Percentiles rank a stretch among this genome's conserved stretches.
Conservation (phyloP, 2,797 vertebrate genomes). For the Zenarchopterus dispar region DNA sequence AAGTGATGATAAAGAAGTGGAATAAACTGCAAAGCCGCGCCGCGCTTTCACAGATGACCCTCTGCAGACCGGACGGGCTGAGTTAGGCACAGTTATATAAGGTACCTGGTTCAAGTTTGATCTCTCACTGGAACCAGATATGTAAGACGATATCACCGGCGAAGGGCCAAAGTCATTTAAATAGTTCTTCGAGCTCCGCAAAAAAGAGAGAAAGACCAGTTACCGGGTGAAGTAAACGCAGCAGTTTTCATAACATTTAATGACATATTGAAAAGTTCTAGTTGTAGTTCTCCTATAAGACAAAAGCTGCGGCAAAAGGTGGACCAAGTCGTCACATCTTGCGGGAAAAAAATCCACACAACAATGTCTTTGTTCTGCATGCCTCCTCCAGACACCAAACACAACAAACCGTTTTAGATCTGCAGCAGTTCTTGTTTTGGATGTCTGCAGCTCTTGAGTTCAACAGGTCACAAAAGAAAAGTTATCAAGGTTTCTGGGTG, state of each 20-base stretch:
- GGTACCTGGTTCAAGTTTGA: slow-evolving; percentile 52
- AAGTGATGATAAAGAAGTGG: not conserved
- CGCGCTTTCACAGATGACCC: not conserved
- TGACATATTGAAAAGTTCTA: too few relatives aligned
- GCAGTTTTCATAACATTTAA: not conserved
- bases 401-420: slow-evolving; percentile 67
- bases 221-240: not conserved
- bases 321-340: too few relatives aligned
- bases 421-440: slow-evolving; percentile 45
- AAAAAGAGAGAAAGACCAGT: not conserved
- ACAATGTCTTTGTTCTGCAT: too few relatives aligned
- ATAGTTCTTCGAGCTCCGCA: not conserved
- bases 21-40: not conserved
- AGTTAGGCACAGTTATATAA: slow-evolving; percentile 54
- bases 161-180: not conserved
- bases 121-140: slow-evolving; percentile 9
- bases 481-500: slow-evolving; percentile 9
- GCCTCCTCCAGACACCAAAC: too few relatives aligned
- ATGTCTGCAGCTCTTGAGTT: slow-evolving; percentile 14
- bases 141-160: slow-evolving; percentile 1
- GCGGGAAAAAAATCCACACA: too few relatives aligned
- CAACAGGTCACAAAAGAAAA: slow-evolving; percentile 35
- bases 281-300: too few relatives aligned
- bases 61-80: not conserved
- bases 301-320: not conserved